A percentile compares a stretch with the other conserved stretches of the same genome.
These are phyloP conservation scores for Microcebus ravelobensis DNA, from an alignment of 2,113 vertebrate species.

Conservation along the genomic window DNA sequence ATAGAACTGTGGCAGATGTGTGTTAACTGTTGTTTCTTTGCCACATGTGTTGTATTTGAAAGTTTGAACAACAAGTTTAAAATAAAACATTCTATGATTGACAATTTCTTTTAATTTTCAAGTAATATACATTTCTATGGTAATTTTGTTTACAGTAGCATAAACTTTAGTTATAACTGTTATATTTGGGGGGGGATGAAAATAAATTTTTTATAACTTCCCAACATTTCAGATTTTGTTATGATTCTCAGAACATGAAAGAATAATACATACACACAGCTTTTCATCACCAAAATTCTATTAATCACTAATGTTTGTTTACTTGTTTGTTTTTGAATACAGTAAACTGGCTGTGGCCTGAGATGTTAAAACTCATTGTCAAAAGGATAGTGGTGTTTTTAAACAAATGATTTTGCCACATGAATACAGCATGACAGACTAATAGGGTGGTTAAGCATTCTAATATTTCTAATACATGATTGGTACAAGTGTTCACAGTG, in stretches of 20 bases:
- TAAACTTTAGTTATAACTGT: neutral
- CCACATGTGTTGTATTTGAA: slow-evolving; percentile 82
- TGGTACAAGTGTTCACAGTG: neutral
- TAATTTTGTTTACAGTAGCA: slow-evolving; percentile 36
- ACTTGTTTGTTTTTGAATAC: slow-evolving; percentile 6
- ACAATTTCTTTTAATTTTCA: slow-evolving; percentile 61
- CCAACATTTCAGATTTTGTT: slow-evolving; percentile 42
- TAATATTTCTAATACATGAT: neutral
- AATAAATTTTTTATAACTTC: slow-evolving; percentile 34
- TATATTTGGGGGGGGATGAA: neutral
- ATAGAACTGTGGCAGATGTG: slow-evolving; percentile 81
- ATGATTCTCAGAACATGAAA: slow-evolving; percentile 26
- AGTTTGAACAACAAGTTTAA: slow-evolving; percentile 82
- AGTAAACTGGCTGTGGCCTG: neutral
- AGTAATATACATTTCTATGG: neutral
- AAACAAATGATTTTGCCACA: neutral
- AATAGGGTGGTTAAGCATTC: neutral
- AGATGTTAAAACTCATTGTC: neutral
- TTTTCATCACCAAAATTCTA: slow-evolving; percentile 20
- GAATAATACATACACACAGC: neutral
- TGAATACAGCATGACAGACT: neutral
- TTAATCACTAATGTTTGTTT: neutral
- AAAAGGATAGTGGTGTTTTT: slow-evolving; percentile 13
- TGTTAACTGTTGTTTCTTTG: slow-evolving; percentile 82
- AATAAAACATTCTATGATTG: slow-evolving; percentile 86